Evolutionary conservation across 2,888 invertebrate genomes (phyloP).

Genomic region (Liopterus haemorrhoidalis): DNA sequence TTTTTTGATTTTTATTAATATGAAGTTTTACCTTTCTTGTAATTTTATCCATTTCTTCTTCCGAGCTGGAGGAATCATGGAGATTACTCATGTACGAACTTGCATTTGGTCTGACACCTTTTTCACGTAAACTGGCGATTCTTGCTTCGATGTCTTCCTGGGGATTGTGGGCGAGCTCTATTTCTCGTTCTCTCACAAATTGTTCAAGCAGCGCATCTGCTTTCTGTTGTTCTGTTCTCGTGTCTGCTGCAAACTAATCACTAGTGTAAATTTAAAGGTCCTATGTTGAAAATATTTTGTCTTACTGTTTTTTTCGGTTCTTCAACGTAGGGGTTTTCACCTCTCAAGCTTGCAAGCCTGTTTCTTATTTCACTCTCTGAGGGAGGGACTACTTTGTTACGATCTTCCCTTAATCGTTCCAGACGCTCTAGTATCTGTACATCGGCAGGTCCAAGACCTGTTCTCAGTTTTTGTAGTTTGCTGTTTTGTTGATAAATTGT

Average conservation of each 20-base stretch:
- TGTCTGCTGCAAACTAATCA: slow-evolving; percentile 48
- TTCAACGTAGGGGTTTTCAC: slow-evolving; percentile 46
- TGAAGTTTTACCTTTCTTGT: slow-evolving; percentile 43
- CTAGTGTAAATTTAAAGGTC: background rate
- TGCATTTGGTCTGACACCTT: slow-evolving; percentile 43
- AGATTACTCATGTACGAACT: slow-evolving; percentile 40
- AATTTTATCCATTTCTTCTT: slow-evolving; percentile 43
- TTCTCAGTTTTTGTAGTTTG: slow-evolving; percentile 40
- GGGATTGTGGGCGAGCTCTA: slow-evolving; percentile 46
- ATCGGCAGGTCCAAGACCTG: slow-evolving; percentile 50
- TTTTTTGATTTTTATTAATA: too few relatives aligned
- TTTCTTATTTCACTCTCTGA: slow-evolving; percentile 60
- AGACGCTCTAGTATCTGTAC: slow-evolving; percentile 61
- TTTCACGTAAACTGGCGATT: slow-evolving; percentile 49
- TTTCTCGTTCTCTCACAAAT: slow-evolving; percentile 47
- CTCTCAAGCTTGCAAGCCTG: slow-evolving; percentile 63
- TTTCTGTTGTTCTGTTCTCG: slow-evolving; percentile 64
- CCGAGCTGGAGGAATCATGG: slow-evolving; percentile 40
- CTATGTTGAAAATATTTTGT: slow-evolving; percentile 5
- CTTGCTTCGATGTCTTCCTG: slow-evolving; percentile 51
- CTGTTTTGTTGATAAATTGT: slow-evolving; percentile 48
- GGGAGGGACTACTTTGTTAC: slow-evolving; percentile 46
- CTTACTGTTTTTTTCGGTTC: slow-evolving; percentile 40
- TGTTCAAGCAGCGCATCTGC: slow-evolving; percentile 61
- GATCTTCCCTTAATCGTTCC: slow-evolving; percentile 59